Evolutionary conservation across 2,797 vertebrate genomes (phyloP), one percentile per base, ranked within the genome.

Genomic region (Bradypus variegatus): DNA sequence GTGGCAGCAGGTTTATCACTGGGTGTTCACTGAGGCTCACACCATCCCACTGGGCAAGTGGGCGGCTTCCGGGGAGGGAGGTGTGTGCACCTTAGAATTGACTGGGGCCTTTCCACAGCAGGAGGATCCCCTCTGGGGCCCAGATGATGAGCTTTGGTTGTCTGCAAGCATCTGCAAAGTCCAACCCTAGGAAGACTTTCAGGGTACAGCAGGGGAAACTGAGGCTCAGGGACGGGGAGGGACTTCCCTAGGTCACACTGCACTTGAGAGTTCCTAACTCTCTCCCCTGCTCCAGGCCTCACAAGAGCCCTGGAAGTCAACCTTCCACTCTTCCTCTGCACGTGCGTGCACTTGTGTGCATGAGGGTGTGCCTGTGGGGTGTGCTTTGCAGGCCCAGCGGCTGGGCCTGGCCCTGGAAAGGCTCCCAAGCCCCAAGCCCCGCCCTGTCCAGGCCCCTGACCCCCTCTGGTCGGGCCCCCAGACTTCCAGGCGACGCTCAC

Each of bases 401-500:
- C 90, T 85, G 60, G 14, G 73, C 23, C 23, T 48, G 60, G 77
- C 69, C 81, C 87, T 91, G 88, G 85, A 93, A 86, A 75, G 38
- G 72, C 69, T 85, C 60, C 88, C 45, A 19, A 64, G 70, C 36
- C 60, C 88, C 45, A 19, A 64, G 70, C 36, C 58, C 76, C 90
- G 86, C 79, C 86, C 83, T 25, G 18, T 18, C 70, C 50, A 41
- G 91, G 81, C 50, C 75, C 86, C 89, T 11, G 10, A 82, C 53
- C 29, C 75, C 50, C 81, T 78, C 80, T 92, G 95, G 88, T 72
- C 86, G 94, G 94, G 62, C 88, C 91, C 88, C 88, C 88, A 95
- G 96, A 96, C 96, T 95, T 92, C 31, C 79, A 83, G 96, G 95
- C 94, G 88, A 94, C 91, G 0, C 45, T 93, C 94, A 86, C 91